Conservation (phyloP, 1,140 invertebrate species). For the Anastrepha ludens region DNA sequence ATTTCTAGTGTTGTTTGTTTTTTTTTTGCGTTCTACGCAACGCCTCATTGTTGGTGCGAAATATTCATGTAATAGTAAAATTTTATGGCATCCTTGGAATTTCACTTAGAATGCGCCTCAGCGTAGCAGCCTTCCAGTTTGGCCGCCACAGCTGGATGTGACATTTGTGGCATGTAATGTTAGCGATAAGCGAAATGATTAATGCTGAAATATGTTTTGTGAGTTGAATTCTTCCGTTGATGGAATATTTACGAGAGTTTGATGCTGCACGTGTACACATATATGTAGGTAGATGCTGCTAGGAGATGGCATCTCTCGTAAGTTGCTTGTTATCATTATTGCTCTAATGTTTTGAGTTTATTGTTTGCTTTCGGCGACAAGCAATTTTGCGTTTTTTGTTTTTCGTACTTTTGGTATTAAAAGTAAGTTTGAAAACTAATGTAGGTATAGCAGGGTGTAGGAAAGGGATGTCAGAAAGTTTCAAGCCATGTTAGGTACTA, state of each 20-base stretch:
- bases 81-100: constrained; percentile 47
- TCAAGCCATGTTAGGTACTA: no score
- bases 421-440: constrained; percentile 13
- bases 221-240: constrained; percentile 39
- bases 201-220: constrained; percentile 15
- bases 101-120: constrained; percentile 14
- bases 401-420: not conserved
- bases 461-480: no score
- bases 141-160: constrained; percentile 41
- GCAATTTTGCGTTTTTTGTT: not conserved
- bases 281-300: not conserved
- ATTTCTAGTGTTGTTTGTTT: not conserved
- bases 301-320: not conserved
- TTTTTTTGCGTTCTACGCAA: not conserved
- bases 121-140: not conserved
- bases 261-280: not conserved
- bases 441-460: no score
- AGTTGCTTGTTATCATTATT: constrained; percentile 37
- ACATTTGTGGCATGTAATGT: constrained; percentile 45
- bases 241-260: constrained; percentile 45
- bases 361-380: constrained; percentile 22
- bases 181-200: constrained; percentile 44
- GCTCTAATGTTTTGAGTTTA: constrained; percentile 24
- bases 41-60: constrained; percentile 32
- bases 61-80: constrained; percentile 40